Evolutionary conservation across 2,888 invertebrate species (phyloP).

Genomic region (Dicyrtomina minuta): DNA sequence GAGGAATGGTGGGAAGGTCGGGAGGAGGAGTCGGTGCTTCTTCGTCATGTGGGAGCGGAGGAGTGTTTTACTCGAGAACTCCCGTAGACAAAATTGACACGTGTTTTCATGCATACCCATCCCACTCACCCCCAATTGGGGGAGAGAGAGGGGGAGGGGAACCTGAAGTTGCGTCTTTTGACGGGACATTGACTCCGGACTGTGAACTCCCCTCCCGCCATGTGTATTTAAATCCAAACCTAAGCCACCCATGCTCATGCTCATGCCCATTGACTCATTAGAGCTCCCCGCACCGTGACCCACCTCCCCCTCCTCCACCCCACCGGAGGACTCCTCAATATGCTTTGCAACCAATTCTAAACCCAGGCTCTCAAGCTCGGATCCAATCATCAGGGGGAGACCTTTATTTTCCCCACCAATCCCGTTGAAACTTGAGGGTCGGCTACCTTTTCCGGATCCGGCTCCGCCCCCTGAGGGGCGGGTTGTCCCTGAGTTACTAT

Average conservation of each 20-base stretch:
- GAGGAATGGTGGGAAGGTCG: conserved; percentile 49
- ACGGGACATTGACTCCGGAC: conserved; percentile 10
- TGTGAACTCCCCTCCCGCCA: not conserved
- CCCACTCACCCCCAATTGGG: conserved; percentile 40
- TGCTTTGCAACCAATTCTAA: conserved; percentile 42
- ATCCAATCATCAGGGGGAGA: not conserved
- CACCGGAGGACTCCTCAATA: conserved; percentile 34
- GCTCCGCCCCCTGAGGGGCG: not conserved
- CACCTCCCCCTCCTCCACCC: conserved; percentile 31
- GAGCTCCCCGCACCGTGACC: conserved; percentile 37
- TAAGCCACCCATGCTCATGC: conserved; percentile 34
- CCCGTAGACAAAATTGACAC: conserved; percentile 52
- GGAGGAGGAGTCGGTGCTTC: conserved; percentile 47
- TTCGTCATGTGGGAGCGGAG: conserved; percentile 47
- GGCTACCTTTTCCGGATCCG: not conserved
- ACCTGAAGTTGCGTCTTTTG: conserved; percentile 37
- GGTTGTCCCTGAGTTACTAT: not conserved
- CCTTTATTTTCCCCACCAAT: not conserved
- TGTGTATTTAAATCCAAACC: conserved; percentile 31
- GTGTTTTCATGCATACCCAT: conserved; percentile 38
- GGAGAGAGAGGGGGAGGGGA: conserved; percentile 37
- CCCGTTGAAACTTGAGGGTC: conserved; percentile 2
- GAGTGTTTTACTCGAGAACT: conserved; percentile 45
- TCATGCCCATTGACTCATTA: conserved; percentile 31
- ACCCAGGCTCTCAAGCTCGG: conserved; percentile 43